Conservation (phyloP, 1,140 invertebrate species). For the Apis laboriosa region DNA sequence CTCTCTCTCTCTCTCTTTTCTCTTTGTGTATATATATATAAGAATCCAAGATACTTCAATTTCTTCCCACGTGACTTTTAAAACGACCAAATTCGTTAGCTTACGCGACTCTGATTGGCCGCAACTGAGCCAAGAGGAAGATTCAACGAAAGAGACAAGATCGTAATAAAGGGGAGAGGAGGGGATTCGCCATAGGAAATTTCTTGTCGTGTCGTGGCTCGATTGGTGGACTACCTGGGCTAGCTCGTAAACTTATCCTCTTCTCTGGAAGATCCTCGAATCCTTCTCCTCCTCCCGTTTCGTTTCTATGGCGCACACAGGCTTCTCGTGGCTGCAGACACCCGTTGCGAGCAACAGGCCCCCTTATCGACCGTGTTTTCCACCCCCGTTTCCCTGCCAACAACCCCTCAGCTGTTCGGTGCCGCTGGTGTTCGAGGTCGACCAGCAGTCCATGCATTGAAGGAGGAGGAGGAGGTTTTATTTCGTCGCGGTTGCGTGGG, state of each 20-base stretch:
- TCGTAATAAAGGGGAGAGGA: no score
- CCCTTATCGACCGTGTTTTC: slow-evolving; percentile 59
- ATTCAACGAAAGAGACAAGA: no score
- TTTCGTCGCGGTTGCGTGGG: not conserved
- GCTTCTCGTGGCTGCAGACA: slow-evolving; percentile 34
- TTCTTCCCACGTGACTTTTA: no score
- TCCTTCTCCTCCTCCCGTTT: slow-evolving; percentile 8
- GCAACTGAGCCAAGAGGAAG: no score
- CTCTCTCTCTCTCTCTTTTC: not conserved
- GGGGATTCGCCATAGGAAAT: no score
- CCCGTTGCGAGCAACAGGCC: slow-evolving; percentile 59
- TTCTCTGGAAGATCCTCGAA: not conserved
- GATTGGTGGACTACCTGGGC: slow-evolving; percentile 19
- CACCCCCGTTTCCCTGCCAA: slow-evolving; percentile 25
- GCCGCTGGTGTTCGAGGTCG: not conserved
- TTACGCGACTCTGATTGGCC: no score
- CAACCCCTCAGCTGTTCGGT: slow-evolving; percentile 41
- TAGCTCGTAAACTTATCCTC: slow-evolving; percentile 43
- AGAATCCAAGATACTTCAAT: no score
- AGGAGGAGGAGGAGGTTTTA: not conserved
- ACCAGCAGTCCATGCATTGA: no score
- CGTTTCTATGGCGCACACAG: slow-evolving; percentile 17
- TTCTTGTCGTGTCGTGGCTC: not conserved
- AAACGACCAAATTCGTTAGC: no score
- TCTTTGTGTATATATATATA: no score